A percentile compares a stretch with the other conserved stretches of the same genome.
phyloP scores from a whole-genome alignment of 2,888 invertebrate species.

The Calameuta pallipes region DNA sequence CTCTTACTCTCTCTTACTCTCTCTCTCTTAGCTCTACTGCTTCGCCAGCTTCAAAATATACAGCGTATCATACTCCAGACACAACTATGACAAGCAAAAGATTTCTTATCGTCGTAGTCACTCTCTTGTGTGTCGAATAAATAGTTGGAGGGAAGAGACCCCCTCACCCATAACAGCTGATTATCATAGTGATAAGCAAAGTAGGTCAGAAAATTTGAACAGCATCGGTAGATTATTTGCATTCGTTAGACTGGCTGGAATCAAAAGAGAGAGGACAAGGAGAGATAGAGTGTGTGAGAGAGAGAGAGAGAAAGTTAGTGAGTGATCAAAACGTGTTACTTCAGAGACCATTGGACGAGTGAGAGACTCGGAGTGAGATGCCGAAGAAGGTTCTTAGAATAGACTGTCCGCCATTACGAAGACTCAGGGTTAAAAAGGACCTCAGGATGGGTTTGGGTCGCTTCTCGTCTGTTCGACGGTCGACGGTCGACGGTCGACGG shows the following conservation, averaged over 20 bases:
- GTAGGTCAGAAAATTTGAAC: not conserved
- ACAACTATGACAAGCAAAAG: not conserved
- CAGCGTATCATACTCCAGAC: not conserved
- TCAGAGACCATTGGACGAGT: not conserved
- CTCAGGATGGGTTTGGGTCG: not conserved
- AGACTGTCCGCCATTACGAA: not conserved
- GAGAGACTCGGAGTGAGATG: not conserved
- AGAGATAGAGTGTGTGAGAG: not conserved
- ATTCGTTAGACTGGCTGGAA: not conserved
- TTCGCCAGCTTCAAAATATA: not conserved
- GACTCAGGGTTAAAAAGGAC: not conserved
- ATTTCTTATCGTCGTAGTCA: not conserved
- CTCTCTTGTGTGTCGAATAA: not conserved
- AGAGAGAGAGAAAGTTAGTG: not conserved
- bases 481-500: too few relatives aligned
- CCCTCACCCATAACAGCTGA: not conserved
- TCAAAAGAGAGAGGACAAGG: slow-evolving; percentile 6
- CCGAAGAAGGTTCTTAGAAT: not conserved
- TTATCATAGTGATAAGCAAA: not conserved
- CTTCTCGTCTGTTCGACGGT: not conserved
- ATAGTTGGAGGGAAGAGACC: not conserved
- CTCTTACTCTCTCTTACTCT: too few relatives aligned
- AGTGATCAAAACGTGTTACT: slow-evolving; percentile 27
- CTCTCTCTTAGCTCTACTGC: not conserved
- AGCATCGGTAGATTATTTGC: not conserved